Evolutionary conservation across 2,797 vertebrate genomes (phyloP), one percentile per base, ranked within the genome.

Genomic region (Eospalax fontanierii): DNA sequence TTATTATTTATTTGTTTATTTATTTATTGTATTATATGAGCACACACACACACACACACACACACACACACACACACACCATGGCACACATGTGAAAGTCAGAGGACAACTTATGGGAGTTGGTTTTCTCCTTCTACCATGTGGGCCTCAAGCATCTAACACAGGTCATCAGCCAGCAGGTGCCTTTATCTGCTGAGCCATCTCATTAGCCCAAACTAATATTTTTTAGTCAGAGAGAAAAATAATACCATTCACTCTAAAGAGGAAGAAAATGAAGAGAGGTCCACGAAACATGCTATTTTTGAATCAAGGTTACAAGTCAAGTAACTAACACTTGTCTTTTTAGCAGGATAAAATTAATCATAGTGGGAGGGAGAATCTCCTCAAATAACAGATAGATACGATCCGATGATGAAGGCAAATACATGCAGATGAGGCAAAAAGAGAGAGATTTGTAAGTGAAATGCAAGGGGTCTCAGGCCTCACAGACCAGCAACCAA

Each of bases 141-240:
- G 15, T 86, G 16, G 1, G 35, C 26, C 33, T 73, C 54, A 19
- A 35, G 50, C 26, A 73, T 59, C 68, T 73, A 86, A 59, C 83
- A 57, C 50, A 40, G n/a, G 16, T 71, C 70, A 30, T 22, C 54
- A 86, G 66, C 16, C 24, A 35, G n/a, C 10, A 8, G 8, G 16
- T 38, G 83, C 50, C 50, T 71, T 86, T 24, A 21, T 16, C 22
- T 54, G 33, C 24, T 54, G 21, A 85, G 46, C 15, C 22, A 57
- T 85, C 46, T 85, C n/a, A 85, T 15, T 6, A 54, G 8, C 33
- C 33, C 22, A 71, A 70, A 94, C 33, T 12, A 82, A 61, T 38
- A 70, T 54, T 79, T 63, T 78, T 86, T 63, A 91, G 70, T 80
- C 33, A 79, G 2, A 15, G 21, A 92, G 76, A 84, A 86, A 73